Conservation (phyloP, 2,797 vertebrate species). For the Scolopax rusticola region DNA sequence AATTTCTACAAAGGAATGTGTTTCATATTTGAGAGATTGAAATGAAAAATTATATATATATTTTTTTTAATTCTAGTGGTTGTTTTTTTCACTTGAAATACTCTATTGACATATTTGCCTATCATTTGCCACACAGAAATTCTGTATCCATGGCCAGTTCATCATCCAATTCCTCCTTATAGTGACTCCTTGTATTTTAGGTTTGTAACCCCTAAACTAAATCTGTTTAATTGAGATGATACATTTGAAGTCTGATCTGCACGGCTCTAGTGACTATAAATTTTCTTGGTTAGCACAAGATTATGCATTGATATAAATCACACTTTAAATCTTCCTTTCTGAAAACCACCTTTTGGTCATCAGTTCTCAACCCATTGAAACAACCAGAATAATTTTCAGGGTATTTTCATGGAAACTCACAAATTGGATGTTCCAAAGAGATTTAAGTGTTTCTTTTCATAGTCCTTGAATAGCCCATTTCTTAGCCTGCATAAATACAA, state of each 20-base stretch:
- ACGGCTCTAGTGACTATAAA: neutral
- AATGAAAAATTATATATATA: neutral
- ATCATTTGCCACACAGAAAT: neutral
- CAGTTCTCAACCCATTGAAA: neutral
- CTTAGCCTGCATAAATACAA: neutral
- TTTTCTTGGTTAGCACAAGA: neutral
- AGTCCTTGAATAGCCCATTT: neutral
- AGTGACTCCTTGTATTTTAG: neutral
- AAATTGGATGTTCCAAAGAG: neutral
- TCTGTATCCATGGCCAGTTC: neutral
- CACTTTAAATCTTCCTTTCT: neutral
- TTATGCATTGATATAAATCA: neutral
- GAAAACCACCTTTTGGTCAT: neutral
- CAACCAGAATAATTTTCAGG: neutral
- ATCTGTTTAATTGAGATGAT: neutral
- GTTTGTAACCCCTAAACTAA: neutral
- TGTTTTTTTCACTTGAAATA: neutral
- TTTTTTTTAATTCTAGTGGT: neutral
- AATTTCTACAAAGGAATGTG: neutral
- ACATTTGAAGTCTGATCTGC: neutral
- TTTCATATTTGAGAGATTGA: neutral
- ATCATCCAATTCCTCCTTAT: accelerated
- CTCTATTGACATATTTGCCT: neutral
- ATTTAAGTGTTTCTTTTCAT: neutral
- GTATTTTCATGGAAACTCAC: neutral